Evolutionary conservation across 2,113 vertebrate genomes (phyloP), one percentile per base, ranked within the genome.

Genomic region (Lipophrys pholis): DNA sequence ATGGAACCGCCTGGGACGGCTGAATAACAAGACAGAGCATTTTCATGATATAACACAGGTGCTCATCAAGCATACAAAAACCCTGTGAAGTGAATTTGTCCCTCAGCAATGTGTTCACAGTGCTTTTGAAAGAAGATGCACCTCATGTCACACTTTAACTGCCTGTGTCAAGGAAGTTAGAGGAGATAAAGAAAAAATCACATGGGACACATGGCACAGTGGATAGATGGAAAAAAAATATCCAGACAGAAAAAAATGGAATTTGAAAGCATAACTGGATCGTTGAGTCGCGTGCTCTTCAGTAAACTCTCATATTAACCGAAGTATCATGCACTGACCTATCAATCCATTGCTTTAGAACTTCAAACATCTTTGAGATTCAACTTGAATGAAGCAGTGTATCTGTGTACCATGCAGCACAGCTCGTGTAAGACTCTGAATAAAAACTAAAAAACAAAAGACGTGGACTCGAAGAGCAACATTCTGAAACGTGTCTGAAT

Each of bases 1-100:
- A 42, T 42, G 16, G 41, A 69, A 52, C 43, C 17, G 65, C 53
- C 52, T 53, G 11, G 58, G 41, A 12, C 79, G 42, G 39, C 68
- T 2, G 7, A 73, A 46, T 68, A 68, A 74, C 58, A 55, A 84
- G 74, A 76, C 51, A 72, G 55, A 82, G 53, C 52, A 16, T 30
- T 72, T 40, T 63, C 46, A 50, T 66, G 49, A 48, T 62, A 30
- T 56, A 46, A 9, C 39, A 43, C 51, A 64, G 70, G 45, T 62
- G 60, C 66, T 79, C 41, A 50, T 73, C 56, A 78, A 76, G 21
- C 14, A 16, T 67, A 82, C 60, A 72, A 46, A 46, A 64, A 45
- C 30, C 36, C 52, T 75, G 38, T 65, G 62, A 60, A 76, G 64
- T 54, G 66, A 66, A 73, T 58, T 21, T 80, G 62, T 78, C 73